phyloP scores from a whole-genome alignment of 2,888 invertebrate genomes.

The Hymenopus coronatus region DNA sequence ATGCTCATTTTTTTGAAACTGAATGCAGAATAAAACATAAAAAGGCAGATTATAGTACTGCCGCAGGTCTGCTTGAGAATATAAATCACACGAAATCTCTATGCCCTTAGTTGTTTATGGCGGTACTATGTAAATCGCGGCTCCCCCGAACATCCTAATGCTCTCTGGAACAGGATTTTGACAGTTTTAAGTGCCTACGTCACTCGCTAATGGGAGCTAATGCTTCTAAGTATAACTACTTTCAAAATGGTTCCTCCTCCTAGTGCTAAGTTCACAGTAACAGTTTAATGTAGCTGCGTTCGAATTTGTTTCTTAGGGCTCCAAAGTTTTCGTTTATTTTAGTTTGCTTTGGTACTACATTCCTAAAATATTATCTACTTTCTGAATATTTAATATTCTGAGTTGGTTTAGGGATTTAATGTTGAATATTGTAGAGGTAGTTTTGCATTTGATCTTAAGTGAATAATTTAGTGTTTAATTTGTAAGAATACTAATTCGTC shows the following conservation, averaged over 20 bases:
- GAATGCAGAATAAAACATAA: background rate
- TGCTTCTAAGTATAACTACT: background rate
- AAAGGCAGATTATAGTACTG: background rate
- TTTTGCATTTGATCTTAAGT: too few species aligned
- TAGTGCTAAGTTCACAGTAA: too few species aligned
- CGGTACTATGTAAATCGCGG: background rate
- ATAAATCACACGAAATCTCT: background rate
- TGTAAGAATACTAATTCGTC: too few species aligned
- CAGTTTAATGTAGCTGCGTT: too few species aligned
- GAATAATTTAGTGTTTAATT: too few species aligned
- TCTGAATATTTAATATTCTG: too few species aligned
- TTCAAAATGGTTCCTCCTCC: background rate
- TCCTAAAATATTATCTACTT: too few species aligned
- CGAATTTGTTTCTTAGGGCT: too few species aligned
- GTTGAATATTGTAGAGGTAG: too few species aligned
- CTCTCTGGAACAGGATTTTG: background rate
- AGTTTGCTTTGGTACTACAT: too few species aligned
- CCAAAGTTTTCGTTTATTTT: too few species aligned
- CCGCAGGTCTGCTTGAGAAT: background rate
- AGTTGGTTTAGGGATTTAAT: too few species aligned
- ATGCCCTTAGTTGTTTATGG: background rate
- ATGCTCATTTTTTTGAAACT: background rate
- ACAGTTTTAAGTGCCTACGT: background rate
- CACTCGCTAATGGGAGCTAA: background rate
- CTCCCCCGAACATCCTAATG: background rate